Conservation (phyloP, 2,113 vertebrate genomes). For the Carassius carassius region DNA sequence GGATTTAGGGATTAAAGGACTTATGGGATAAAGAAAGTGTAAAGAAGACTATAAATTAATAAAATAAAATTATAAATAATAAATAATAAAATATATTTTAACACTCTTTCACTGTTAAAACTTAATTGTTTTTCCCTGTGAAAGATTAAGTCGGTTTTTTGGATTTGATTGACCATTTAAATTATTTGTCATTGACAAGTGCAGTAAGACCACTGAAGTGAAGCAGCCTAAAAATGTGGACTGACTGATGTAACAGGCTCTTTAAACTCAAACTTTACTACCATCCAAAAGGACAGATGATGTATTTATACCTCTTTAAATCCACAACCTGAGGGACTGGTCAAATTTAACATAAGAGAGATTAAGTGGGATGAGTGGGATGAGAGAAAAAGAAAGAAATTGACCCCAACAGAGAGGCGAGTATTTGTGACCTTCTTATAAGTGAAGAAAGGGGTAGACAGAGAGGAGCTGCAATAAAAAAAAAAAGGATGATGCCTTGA, state of each 20-base stretch:
- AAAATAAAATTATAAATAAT: too few relatives aligned
- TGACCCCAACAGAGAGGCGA: constrained; percentile 37
- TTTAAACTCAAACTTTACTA: neutral
- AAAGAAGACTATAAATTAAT: neutral
- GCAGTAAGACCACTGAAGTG: neutral
- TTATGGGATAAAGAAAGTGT: neutral
- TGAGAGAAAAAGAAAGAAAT: constrained; percentile 5
- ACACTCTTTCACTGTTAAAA: neutral
- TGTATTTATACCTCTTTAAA: constrained; percentile 38
- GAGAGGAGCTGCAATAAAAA: constrained; percentile 50
- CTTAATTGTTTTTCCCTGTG: neutral
- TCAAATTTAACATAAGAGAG: constrained; percentile 24
- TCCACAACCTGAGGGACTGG: constrained; percentile 22
- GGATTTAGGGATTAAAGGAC: neutral
- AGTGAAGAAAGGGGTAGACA: constrained; percentile 49
- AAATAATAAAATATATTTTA: too few relatives aligned
- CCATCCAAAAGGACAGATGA: constrained; percentile 1
- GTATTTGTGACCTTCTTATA: constrained; percentile 55
- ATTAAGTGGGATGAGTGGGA: constrained; percentile 20
- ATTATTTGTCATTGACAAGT: neutral
- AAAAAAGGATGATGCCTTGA: constrained; percentile 51
- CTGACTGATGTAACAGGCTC: neutral
- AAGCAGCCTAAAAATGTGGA: neutral
- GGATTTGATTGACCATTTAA: neutral
- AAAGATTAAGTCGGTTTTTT: neutral